These are phyloP conservation scores for Pogonognathellus flavescens DNA, from an alignment of 1,140 invertebrate species.

Conservation along the genomic window DNA sequence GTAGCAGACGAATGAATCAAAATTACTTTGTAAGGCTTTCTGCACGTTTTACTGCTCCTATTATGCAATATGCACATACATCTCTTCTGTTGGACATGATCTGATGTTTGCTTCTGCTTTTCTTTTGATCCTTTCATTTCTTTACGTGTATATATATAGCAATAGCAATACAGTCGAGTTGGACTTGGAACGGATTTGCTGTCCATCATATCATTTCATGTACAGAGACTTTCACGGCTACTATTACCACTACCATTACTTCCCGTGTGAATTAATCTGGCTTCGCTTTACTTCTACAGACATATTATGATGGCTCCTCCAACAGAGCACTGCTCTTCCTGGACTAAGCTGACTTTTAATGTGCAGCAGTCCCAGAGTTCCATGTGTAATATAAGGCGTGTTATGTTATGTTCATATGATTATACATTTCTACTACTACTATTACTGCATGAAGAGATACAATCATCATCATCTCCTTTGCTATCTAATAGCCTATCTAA, in stretches of 20 bases:
- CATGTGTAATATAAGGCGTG: neutral
- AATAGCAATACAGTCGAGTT: neutral
- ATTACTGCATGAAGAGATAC: neutral
- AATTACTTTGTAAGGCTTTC: neutral
- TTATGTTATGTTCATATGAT: neutral
- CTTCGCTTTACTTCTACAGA: neutral
- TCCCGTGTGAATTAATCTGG: constrained; percentile 45
- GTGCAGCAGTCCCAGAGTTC: neutral
- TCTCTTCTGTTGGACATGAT: constrained; percentile 26
- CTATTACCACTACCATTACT: neutral
- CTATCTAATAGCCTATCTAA: neutral
- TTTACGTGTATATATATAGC: neutral
- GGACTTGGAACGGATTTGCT: neutral
- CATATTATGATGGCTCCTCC: neutral
- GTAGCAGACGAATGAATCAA: constrained; percentile 19
- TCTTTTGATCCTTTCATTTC: neutral
- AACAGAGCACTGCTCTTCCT: neutral
- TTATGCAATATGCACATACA: constrained; percentile 9
- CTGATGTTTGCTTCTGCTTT: constrained; percentile 42
- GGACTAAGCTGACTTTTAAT: neutral
- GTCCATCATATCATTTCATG: constrained; percentile 40
- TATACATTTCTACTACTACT: neutral
- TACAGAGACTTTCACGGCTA: neutral
- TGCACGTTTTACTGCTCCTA: neutral
- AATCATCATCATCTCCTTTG: neutral